These are phyloP conservation scores for Scaptomyza hsui DNA, from an alignment of 1,140 invertebrate genomes.

Conservation along the genomic window DNA sequence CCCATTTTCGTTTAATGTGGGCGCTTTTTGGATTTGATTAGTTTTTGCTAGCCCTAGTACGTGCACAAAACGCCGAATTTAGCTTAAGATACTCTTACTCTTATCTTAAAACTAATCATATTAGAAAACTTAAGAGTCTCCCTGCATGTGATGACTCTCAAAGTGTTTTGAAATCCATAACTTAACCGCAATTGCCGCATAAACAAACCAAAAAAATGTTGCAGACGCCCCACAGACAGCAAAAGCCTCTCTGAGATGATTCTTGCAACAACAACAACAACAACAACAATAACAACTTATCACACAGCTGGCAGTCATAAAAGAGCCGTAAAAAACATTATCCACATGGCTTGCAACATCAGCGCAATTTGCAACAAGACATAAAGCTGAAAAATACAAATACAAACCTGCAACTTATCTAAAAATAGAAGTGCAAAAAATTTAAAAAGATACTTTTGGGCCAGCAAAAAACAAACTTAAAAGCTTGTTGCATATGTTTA, in stretches of 20 bases:
- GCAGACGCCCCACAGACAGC: conserved; percentile 31
- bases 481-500: conserved; percentile 26
- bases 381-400: conserved; percentile 21
- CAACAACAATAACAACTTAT: conserved; percentile 36
- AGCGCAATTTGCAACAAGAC: conserved; percentile 49
- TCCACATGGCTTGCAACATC: conserved; percentile 48
- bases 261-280: conserved; percentile 21
- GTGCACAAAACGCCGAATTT: too few species aligned
- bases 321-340: conserved; percentile 44
- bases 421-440: conserved; percentile 14
- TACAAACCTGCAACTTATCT: conserved; percentile 39
- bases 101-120: neutral
- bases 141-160: neutral
- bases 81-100: too few species aligned
- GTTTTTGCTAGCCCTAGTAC: conserved; percentile 45
- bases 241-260: neutral
- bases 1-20: conserved; percentile 28
- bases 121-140: neutral
- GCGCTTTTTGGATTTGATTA: conserved; percentile 67
- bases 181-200: conserved; percentile 17
- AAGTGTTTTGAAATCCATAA: conserved; percentile 9
- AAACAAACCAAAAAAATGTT: conserved; percentile 21
- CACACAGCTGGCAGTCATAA: conserved; percentile 44
- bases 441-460: conserved; percentile 19
- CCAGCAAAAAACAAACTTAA: conserved; percentile 33